phyloP scores from a whole-genome alignment of 30 jellyfish, hydroid and myxozoan species.

The Catostylus mosaicus region DNA sequence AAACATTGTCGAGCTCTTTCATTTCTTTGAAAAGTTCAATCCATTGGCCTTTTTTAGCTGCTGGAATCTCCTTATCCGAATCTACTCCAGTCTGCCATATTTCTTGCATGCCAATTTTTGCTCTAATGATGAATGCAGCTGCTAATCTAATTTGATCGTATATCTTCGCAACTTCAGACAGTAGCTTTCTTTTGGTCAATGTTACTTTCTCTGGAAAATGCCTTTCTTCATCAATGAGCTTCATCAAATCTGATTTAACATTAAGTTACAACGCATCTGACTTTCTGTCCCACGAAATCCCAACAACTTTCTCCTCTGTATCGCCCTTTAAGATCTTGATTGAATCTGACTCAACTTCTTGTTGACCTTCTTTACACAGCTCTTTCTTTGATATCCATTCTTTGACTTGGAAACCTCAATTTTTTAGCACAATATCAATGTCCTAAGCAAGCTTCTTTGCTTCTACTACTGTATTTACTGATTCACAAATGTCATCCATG shows the following conservation, averaged over 20 bases:
- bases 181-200: conserved; percentile 64
- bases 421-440: conserved; percentile 38
- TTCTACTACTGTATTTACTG: conserved; percentile 58
- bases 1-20: conserved; percentile 49
- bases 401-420: conserved; percentile 71
- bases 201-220: conserved; percentile 43
- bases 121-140: conserved; percentile 65
- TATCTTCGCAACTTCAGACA: conserved; percentile 59
- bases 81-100: conserved; percentile 58
- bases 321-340: conserved; percentile 24
- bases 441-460: conserved; percentile 56
- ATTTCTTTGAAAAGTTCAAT: conserved; percentile 66
- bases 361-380: conserved; percentile 22
- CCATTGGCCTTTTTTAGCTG: conserved; percentile 33
- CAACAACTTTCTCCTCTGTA: conserved; percentile 65
- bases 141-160: conserved; percentile 72
- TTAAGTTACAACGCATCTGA: conserved; percentile 69
- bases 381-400: conserved; percentile 69
- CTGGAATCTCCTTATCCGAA: conserved; percentile 49
- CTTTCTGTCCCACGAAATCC: conserved; percentile 54
- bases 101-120: conserved; percentile 64
- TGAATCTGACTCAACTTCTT: conserved; percentile 30
- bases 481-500: conserved; percentile 77
- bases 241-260: conserved; percentile 54
- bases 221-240: conserved; percentile 61